These are phyloP conservation scores for Pedionomus torquatus DNA, from an alignment of 2,113 vertebrate genomes.

Conservation along the genomic window DNA sequence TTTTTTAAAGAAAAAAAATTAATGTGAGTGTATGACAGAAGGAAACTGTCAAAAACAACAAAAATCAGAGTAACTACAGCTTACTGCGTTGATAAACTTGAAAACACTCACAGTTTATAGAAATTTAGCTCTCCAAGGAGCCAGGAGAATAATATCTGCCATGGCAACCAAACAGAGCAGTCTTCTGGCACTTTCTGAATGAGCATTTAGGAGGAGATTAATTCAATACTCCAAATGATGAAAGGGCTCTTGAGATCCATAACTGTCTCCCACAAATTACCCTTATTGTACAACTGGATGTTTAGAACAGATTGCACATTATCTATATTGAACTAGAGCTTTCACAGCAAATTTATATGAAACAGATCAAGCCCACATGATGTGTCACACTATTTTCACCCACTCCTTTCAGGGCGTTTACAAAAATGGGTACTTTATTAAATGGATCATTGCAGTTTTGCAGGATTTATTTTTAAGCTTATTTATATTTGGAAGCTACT, in stretches of 20 bases:
- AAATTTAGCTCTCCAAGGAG: slow-evolving; percentile 51
- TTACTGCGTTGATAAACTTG: slow-evolving; percentile 30
- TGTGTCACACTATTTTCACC: slow-evolving; percentile 18
- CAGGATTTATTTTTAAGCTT: slow-evolving; percentile 54
- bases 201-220: slow-evolving; percentile 58
- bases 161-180: slow-evolving; percentile 55
- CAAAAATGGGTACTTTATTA: slow-evolving; percentile 31
- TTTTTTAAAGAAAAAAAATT: background rate
- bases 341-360: slow-evolving; percentile 2
- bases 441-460: background rate
- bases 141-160: slow-evolving; percentile 45
- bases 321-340: slow-evolving; percentile 34
- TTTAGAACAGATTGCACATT: slow-evolving; percentile 57
- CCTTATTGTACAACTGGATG: slow-evolving; percentile 55
- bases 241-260: slow-evolving; percentile 67
- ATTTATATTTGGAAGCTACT: slow-evolving; percentile 34
- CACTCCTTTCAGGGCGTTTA: background rate
- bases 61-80: background rate
- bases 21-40: background rate
- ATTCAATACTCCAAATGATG: slow-evolving; percentile 48
- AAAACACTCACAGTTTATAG: slow-evolving; percentile 45
- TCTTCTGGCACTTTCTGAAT: slow-evolving; percentile 56
- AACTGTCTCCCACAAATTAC: slow-evolving; percentile 71
- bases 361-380: slow-evolving; percentile 44
- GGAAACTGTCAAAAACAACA: background rate